Percentiles rank a stretch among this genome's conserved stretches.
phyloP scores from a whole-genome alignment of 2,113 vertebrate species.

The Ptilorrhoa leucosticta region DNA sequence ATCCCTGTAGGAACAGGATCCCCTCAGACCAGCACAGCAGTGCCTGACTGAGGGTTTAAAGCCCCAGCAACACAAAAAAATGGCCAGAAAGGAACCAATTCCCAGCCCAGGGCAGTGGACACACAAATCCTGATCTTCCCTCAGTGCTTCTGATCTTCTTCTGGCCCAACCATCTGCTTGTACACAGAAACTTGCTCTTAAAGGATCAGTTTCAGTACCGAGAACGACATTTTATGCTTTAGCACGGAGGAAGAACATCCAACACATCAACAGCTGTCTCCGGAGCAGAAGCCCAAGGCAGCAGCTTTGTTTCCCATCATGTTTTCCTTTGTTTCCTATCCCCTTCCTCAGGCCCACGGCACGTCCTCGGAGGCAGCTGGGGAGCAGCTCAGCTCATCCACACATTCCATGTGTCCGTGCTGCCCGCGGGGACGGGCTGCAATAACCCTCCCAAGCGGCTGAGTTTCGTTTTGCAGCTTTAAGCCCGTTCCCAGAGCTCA shows the following conservation, averaged over 20 bases:
- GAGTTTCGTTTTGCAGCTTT: not conserved
- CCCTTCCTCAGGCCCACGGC: not conserved
- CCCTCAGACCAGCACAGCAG: not conserved
- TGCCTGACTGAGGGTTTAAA: fast-evolving
- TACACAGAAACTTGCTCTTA: not conserved
- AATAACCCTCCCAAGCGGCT: not conserved
- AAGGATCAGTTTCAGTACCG: not conserved
- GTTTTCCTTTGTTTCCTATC: not conserved
- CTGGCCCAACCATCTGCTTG: not conserved
- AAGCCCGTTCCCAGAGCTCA: not conserved
- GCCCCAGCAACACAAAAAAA: fast-evolving
- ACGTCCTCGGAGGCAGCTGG: not conserved
- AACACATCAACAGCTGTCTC: not conserved
- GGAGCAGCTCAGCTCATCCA: not conserved
- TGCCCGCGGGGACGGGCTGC: fast-evolving
- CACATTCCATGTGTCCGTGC: not conserved
- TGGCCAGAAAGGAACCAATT: not conserved
- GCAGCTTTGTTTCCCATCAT: not conserved
- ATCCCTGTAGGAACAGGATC: fast-evolving
- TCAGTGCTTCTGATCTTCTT: not conserved
- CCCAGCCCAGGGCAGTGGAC: not conserved
- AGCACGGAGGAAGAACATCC: not conserved
- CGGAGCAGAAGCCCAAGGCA: not conserved
- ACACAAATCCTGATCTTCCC: not conserved
- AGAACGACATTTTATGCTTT: not conserved